Evolutionary conservation across 2,888 invertebrate genomes (phyloP).

Genomic region (Argyresthia albistria): DNA sequence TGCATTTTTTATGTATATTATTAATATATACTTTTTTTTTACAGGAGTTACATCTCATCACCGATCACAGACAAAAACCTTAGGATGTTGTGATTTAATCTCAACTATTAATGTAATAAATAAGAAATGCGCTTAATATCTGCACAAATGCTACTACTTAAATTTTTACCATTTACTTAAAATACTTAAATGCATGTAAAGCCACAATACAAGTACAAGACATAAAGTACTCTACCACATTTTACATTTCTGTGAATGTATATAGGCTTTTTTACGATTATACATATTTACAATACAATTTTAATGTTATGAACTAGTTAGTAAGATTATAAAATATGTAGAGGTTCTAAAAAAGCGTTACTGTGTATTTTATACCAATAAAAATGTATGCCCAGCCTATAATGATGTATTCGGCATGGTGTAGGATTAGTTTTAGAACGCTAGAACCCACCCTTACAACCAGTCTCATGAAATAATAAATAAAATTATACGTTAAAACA

Average conservation of each 20-base stretch:
- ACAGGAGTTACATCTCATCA: conserved; percentile 77
- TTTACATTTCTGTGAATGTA: conserved; percentile 18
- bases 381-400: neutral
- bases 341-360: conserved; percentile 20
- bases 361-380: conserved; percentile 6
- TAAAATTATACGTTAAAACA: neutral
- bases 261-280: conserved; percentile 61
- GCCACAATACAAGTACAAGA: conserved; percentile 34
- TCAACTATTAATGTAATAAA: conserved; percentile 1
- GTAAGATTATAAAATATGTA: conserved; percentile 32
- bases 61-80: conserved; percentile 77
- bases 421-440: conserved; percentile 56
- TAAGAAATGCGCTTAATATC: neutral
- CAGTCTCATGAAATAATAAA: conserved; percentile 16
- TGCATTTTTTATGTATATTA: too few relatives aligned
- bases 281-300: conserved; percentile 25
- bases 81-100: conserved; percentile 67
- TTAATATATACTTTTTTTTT: conserved; percentile 17
- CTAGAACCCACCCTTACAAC: conserved; percentile 51
- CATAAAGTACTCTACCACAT: conserved; percentile 33
- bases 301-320: conserved; percentile 33
- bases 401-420: neutral
- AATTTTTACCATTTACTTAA: conserved; percentile 13
- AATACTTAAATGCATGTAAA: neutral
- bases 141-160: conserved; percentile 35